These are phyloP conservation scores for Chymomyza caudatula DNA, from an alignment of 2,888 invertebrate species.

Conservation along the genomic window DNA sequence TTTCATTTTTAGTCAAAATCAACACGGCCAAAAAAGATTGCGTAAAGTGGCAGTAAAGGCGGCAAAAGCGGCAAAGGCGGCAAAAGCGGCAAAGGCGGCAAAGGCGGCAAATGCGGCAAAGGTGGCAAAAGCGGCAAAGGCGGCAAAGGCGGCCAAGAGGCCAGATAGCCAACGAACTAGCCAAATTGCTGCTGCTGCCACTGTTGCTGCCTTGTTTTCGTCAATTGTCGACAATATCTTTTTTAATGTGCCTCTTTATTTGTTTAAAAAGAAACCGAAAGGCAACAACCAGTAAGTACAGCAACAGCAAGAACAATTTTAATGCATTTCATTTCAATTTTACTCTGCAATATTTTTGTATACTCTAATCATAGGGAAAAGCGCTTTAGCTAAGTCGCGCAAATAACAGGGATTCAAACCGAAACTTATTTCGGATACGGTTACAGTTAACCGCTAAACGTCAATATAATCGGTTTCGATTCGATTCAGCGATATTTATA, in stretches of 20 bases:
- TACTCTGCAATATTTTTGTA: conserved; percentile 30
- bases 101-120: not conserved
- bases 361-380: not conserved
- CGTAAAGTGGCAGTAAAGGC: conserved; percentile 48
- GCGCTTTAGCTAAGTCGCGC: no score
- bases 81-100: not conserved
- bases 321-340: conserved; percentile 46
- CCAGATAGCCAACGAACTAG: not conserved
- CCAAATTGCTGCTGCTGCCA: not conserved
- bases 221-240: conserved; percentile 69
- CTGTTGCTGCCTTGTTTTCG: conserved; percentile 56
- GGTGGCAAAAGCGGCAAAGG: not conserved
- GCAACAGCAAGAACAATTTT: conserved; percentile 28
- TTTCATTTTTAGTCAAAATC: conserved; percentile 36
- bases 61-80: conserved; percentile 23
- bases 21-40: conserved; percentile 35
- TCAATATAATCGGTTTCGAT: no score
- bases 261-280: conserved; percentile 46
- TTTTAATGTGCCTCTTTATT: conserved; percentile 54
- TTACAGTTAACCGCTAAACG: no score
- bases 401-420: no score
- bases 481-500: no score
- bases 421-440: no score
- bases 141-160: not conserved
- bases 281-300: conserved; percentile 5